Conservation (phyloP, 2,113 vertebrate genomes). For the Neogale vison region DNA sequence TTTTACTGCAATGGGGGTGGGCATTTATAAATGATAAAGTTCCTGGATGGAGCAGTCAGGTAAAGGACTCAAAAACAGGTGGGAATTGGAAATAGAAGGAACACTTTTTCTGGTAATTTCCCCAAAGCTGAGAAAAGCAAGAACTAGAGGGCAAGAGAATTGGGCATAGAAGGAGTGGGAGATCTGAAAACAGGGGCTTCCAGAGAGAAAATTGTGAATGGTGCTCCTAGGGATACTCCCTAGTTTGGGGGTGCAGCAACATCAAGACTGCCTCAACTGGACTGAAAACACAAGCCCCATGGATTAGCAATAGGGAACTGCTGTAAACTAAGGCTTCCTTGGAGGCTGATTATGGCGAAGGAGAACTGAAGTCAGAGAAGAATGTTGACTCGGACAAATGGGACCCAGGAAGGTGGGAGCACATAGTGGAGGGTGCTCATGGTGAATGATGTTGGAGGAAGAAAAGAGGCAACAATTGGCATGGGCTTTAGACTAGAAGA, state of each 20-base stretch:
- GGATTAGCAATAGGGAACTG: not conserved
- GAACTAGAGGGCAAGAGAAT: too few relatives aligned
- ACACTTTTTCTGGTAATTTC: not conserved
- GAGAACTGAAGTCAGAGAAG: not conserved
- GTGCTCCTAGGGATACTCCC: not conserved
- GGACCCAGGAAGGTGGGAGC: not conserved
- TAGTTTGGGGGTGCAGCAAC: not conserved
- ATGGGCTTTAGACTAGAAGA: not conserved
- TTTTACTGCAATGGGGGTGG: not conserved
- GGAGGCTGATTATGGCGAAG: not conserved
- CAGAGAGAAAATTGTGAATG: not conserved
- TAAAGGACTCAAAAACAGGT: not conserved
- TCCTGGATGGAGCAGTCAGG: not conserved
- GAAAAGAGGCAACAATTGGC: not conserved
- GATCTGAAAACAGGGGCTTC: not conserved
- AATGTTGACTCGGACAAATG: not conserved
- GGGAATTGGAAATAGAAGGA: not conserved
- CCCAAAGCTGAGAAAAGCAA: not conserved
- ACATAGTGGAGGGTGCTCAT: too few relatives aligned
- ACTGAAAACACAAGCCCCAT: not conserved
- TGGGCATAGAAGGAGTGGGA: not conserved
- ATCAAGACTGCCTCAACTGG: not conserved
- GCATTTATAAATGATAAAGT: not conserved
- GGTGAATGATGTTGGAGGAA: not conserved
- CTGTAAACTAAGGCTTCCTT: not conserved